These are phyloP conservation scores for Anolis sagrei DNA, from an alignment of 2,113 vertebrate species.

Conservation along the genomic window DNA sequence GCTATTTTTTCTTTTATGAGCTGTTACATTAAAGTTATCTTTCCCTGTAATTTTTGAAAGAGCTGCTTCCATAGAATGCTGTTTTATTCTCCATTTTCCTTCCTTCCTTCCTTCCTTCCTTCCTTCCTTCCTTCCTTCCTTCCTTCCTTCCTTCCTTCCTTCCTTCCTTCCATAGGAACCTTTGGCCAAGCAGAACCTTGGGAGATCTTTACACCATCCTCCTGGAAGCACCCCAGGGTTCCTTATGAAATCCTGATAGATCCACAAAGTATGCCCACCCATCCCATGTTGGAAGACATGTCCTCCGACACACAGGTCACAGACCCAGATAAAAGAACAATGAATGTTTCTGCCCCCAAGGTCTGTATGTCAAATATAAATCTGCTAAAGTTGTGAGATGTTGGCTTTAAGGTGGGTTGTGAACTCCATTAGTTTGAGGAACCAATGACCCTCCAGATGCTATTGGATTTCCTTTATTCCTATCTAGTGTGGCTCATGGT, in stretches of 20 bases:
- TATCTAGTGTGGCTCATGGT: neutral
- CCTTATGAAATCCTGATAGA: conserved; percentile 75
- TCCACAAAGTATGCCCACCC: conserved; percentile 72
- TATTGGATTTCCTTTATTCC: neutral
- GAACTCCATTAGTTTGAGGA: neutral
- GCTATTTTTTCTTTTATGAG: neutral
- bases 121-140: neutral
- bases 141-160: neutral
- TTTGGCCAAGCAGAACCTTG: conserved; percentile 78
- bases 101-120: no score
- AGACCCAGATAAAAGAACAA: conserved; percentile 7
- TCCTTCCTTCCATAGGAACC: conserved; percentile 68
- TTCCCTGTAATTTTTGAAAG: neutral
- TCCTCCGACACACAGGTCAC: conserved; percentile 21
- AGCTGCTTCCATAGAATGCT: neutral
- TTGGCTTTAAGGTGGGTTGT: neutral
- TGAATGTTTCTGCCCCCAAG: conserved; percentile 37
- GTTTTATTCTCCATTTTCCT: neutral
- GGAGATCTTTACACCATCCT: conserved; percentile 74
- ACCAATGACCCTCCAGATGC: neutral
- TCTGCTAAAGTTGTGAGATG: neutral
- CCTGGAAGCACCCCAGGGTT: conserved; percentile 78
- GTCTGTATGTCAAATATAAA: neutral
- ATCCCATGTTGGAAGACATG: conserved; percentile 44
- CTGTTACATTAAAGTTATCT: neutral